Evolutionary conservation across 1,140 invertebrate genomes (phyloP).

Genomic region (Euura lappo): DNA sequence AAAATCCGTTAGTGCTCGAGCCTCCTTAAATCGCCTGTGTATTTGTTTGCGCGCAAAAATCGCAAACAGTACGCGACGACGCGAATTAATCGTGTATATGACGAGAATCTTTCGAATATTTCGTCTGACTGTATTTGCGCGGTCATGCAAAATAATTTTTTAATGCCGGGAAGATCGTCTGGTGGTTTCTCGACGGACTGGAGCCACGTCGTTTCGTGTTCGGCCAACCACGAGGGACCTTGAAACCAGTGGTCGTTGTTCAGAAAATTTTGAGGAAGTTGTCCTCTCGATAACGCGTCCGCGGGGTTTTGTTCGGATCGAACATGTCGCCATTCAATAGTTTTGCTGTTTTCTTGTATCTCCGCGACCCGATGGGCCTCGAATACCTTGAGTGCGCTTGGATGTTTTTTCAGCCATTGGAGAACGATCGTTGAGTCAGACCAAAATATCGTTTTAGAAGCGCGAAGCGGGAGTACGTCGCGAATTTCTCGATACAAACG

Average conservation of each 20-base stretch:
- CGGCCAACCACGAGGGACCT: background rate
- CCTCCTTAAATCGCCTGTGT: no score
- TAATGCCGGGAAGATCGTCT: background rate
- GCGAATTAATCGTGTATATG: background rate
- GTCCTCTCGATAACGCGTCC: constrained; percentile 52
- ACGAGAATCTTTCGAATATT: background rate
- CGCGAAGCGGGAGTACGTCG: background rate
- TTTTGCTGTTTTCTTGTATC: constrained; percentile 38
- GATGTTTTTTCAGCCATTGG: constrained; percentile 33
- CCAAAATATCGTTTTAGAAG: constrained; percentile 15
- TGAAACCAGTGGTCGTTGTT: background rate
- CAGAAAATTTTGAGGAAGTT: background rate
- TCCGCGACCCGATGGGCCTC: constrained; percentile 42
- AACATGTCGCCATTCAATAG: constrained; percentile 52
- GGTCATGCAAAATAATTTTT: background rate
- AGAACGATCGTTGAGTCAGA: constrained; percentile 16
- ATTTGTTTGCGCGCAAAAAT: background rate
- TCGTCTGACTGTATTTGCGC: background rate
- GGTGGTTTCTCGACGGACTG: background rate
- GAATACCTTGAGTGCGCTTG: constrained; percentile 35
- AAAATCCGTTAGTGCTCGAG: no score
- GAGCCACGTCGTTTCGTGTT: background rate
- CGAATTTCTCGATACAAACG: constrained; percentile 28
- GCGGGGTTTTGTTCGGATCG: constrained; percentile 51
- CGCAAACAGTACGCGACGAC: constrained; percentile 13